Percentiles rank a stretch among this genome's conserved stretches.
phyloP scores from a whole-genome alignment of 2,888 invertebrate species.

The Lepidochitona cinerea region DNA sequence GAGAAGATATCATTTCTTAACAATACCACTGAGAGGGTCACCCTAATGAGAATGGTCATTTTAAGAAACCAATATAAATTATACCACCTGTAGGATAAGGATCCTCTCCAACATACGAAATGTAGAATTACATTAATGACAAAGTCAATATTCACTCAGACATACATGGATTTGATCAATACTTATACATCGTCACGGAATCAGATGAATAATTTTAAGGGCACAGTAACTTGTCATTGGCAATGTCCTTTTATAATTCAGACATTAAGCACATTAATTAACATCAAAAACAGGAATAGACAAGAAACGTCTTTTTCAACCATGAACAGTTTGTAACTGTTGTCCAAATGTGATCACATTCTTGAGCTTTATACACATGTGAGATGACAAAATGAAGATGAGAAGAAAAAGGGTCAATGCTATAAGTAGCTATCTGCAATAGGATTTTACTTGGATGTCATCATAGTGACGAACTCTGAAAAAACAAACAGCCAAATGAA shows the following conservation, averaged over 20 bases:
- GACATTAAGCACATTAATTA: slow-evolving; percentile 4
- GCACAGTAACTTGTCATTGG: not conserved
- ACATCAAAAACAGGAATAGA: not conserved
- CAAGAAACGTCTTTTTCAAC: not conserved
- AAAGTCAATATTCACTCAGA: not conserved
- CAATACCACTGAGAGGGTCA: no score
- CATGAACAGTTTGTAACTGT: not conserved
- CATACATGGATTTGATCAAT: not conserved
- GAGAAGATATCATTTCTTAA: no score
- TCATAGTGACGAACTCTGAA: slow-evolving; percentile 50
- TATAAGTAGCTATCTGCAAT: not conserved
- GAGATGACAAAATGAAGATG: slow-evolving; percentile 9
- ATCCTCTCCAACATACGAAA: not conserved
- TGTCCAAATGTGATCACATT: not conserved
- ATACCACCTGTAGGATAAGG: not conserved
- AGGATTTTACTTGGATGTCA: slow-evolving; percentile 37
- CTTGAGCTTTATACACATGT: slow-evolving; percentile 5
- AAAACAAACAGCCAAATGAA: slow-evolving; percentile 14
- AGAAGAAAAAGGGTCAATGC: not conserved
- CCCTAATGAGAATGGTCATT: no score
- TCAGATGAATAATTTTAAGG: not conserved
- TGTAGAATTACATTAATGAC: not conserved
- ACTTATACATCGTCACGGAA: not conserved
- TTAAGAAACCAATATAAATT: no score
- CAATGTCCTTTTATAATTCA: not conserved